phyloP scores from a whole-genome alignment of 1,140 invertebrate species.

The Andrena cerasifolii region DNA sequence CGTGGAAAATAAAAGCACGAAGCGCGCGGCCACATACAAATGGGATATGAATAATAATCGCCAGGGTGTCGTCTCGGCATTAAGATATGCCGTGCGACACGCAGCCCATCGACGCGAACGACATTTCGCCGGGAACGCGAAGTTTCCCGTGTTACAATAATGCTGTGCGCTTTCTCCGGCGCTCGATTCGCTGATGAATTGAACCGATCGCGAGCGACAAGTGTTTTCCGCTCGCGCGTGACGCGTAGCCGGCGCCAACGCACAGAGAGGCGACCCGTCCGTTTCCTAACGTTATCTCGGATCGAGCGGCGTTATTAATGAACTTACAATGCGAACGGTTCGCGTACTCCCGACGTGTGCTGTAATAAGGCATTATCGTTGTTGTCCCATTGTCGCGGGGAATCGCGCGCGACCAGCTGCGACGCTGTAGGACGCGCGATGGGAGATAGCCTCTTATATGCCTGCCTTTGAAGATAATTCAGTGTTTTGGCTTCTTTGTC shows the following conservation, averaged over 20 bases:
- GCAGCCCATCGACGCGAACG: not conserved
- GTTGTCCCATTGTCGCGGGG: constrained; percentile 12
- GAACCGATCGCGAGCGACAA: constrained; percentile 28
- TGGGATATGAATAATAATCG: constrained; percentile 7
- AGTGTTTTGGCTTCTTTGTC: constrained; percentile 10
- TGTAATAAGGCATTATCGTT: constrained; percentile 40
- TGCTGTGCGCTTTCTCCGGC: not conserved
- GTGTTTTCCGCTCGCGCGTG: constrained; percentile 33
- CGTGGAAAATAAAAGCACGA: not conserved
- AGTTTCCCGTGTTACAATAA: not conserved
- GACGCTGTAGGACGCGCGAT: constrained; percentile 4
- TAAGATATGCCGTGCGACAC: constrained; percentile 1
- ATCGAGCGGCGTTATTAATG: constrained; percentile 41
- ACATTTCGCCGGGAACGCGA: constrained; percentile 19
- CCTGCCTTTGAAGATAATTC: not conserved
- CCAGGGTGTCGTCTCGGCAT: not conserved
- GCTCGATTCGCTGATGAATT: constrained; percentile 9
- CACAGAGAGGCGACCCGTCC: not conserved
- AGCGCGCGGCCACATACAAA: not conserved
- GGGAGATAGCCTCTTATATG: not conserved
- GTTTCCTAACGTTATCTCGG: constrained; percentile 29
- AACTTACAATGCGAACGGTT: constrained; percentile 27
- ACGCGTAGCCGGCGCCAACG: not conserved
- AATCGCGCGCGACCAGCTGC: constrained; percentile 1
- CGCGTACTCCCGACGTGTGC: constrained; percentile 11